Evolutionary conservation across 2,797 vertebrate genomes (phyloP).

Genomic region (Crotalus adamanteus): DNA sequence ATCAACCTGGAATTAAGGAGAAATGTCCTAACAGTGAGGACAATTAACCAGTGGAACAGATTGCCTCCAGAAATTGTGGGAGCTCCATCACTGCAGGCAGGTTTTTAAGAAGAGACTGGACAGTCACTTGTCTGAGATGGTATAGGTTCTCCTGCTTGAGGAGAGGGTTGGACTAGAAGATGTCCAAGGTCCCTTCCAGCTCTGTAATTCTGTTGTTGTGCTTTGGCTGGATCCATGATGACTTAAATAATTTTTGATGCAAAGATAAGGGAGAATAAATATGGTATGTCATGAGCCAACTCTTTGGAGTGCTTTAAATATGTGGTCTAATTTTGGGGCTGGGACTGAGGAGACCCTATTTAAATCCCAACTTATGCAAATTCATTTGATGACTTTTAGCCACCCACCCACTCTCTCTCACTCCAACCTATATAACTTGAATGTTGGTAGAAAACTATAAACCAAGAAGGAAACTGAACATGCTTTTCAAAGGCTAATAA

Average conservation of each 20-base stretch:
- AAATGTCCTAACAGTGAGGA: too few species aligned
- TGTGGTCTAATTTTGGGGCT: neutral
- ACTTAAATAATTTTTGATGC: neutral
- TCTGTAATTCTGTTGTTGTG: neutral
- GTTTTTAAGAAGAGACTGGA: neutral
- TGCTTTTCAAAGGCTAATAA: neutral
- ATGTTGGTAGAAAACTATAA: neutral
- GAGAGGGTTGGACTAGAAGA: neutral
- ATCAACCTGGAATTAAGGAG: too few species aligned
- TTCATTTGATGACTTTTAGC: neutral
- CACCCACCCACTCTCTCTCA: neutral
- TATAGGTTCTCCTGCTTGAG: neutral
- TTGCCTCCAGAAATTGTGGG: neutral
- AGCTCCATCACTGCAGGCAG: neutral
- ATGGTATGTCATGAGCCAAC: neutral
- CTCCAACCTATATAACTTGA: neutral
- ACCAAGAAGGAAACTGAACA: neutral
- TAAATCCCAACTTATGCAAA: neutral
- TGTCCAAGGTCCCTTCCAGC: neutral
- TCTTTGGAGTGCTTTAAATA: neutral
- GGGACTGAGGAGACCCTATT: neutral
- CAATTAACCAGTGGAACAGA: too few species aligned
- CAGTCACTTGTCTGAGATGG: neutral
- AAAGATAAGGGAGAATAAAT: neutral
- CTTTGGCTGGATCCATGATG: neutral